A percentile compares a stretch with the other conserved stretches of the same genome.
Evolutionary conservation across 1,140 invertebrate genomes (phyloP).

Genomic region (Penaeus japonicus): DNA sequence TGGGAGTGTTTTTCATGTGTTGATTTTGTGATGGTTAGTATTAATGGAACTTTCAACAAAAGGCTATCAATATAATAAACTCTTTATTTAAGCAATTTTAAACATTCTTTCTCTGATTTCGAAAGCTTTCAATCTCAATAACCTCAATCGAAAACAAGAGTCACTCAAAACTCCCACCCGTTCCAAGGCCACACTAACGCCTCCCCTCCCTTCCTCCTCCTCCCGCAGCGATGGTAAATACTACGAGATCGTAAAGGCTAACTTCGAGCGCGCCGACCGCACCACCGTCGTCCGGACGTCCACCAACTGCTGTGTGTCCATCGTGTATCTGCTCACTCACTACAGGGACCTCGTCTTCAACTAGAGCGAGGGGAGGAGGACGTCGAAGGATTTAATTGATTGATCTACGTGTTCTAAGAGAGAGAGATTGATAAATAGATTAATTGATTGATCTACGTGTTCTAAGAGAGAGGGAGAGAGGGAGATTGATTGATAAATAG

Average conservation of each 20-base stretch:
- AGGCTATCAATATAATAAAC: too few species aligned
- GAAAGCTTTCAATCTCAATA: too few species aligned
- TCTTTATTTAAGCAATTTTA: too few species aligned
- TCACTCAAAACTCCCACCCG: too few species aligned
- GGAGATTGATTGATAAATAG: background rate
- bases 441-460: too few species aligned
- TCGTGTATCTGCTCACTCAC: conserved; percentile 88
- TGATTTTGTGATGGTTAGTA: background rate
- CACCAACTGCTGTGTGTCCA: conserved; percentile 89
- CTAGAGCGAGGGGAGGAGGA: conserved; percentile 62
- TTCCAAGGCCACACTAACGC: too few species aligned
- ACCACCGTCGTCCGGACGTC: conserved; percentile 94
- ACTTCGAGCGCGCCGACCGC: conserved; percentile 97
- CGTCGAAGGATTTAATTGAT: background rate
- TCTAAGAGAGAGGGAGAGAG: background rate
- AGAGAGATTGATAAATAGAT: background rate
- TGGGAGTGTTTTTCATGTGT: background rate
- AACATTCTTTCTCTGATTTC: background rate
- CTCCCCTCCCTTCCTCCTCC: background rate
- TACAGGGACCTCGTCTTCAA: conserved; percentile 96
- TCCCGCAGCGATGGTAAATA: conserved; percentile 93
- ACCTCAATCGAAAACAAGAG: too few species aligned
- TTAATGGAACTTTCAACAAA: too few species aligned
- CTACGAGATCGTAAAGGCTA: conserved; percentile 98
- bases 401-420: background rate